Base-by-base conservation (phyloP, 1,140 invertebrate species). In the Phymorhynchus buccinoides region DNA sequence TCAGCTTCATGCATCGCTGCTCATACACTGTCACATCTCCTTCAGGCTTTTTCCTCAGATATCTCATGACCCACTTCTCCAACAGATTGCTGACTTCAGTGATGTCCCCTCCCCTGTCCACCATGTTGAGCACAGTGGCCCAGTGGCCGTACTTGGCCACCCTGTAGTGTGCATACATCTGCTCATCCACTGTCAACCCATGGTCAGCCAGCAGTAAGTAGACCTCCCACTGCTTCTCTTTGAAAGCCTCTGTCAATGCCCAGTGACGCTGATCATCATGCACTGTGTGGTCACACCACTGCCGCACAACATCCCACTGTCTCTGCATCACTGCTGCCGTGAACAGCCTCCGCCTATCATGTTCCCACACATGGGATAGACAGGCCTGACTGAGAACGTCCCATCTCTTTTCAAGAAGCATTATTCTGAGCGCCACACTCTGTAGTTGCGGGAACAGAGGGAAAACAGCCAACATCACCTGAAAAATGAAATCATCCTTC, bases 371-470 rank as follows among this genome's bases (percentile, higher is more conserved):
- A 37, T 41, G 71, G 27, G 32, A 75, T 35, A 75, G 71, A 32
- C 32, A 37, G 32, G 71, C 71, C 12, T 75, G 32, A 37, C 30
- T 35, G 71, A 75, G 35, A 35, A 75, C 32, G n/a, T 75, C 71
- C 71, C 71, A 75, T 37, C 71, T 75, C 71, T 75, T 75, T 22
- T 75, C 30, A 75, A 12, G 71, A 3, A 75, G 71, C 71, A 75
- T 32, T 9, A 75, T 32, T 75, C 71, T 37, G 71, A 75, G 32
- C 12, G 32, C 71, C 71, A 75, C 71, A 32, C 71, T 75, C 30
- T 75, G 71, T 39, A 75, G 30, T 7, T 37, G 16, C 7, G 71
- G 71, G 16, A 75, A 18, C 12, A 75, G 30, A 27, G 71, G 71
- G 30, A 75, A 22, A 32, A 32, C 4, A 35, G 71, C 32, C 71